A percentile compares a stretch with the other conserved stretches of the same genome.
Evolutionary conservation across 2,888 invertebrate genomes (phyloP).

Genomic region (Epirrhoe tristata): DNA sequence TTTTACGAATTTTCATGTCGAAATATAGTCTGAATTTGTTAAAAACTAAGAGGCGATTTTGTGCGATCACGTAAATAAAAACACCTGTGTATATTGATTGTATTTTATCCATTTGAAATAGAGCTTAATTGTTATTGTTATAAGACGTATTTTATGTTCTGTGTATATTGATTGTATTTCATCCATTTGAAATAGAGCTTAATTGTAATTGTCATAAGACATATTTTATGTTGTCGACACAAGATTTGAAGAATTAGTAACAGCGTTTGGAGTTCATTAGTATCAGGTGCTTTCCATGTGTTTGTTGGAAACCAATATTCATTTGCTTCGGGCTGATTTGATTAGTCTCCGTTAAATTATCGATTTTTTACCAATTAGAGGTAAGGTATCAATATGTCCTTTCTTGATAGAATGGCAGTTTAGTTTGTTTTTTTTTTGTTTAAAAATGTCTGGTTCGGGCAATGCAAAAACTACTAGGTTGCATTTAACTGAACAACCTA

Average conservation of each 20-base stretch:
- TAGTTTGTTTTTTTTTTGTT: background rate
- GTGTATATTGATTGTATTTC: constrained; percentile 20
- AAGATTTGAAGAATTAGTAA: constrained; percentile 43
- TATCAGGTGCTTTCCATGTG: constrained; percentile 76
- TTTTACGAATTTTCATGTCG: background rate
- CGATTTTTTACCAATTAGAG: constrained; percentile 8
- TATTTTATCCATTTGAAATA: constrained; percentile 26
- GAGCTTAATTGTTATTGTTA: constrained; percentile 35
- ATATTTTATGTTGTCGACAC: constrained; percentile 34
- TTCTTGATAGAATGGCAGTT: background rate
- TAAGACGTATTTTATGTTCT: constrained; percentile 37
- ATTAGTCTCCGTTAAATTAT: constrained; percentile 66
- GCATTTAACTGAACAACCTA: too few species aligned
- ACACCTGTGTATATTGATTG: constrained; percentile 23
- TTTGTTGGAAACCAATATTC: constrained; percentile 77
- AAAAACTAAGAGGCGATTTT: background rate
- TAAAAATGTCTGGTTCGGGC: background rate
- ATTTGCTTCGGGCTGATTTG: constrained; percentile 76
- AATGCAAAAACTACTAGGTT: background rate
- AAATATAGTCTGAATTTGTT: background rate
- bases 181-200: constrained; percentile 36
- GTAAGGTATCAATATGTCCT: background rate
- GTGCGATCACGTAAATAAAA: background rate
- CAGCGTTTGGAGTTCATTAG: constrained; percentile 58
- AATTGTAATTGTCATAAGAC: constrained; percentile 32